Evolutionary conservation across 2,888 invertebrate species (phyloP), one percentile per base, ranked within the genome.

Genomic region (Yponomeuta cagnagella): DNA sequence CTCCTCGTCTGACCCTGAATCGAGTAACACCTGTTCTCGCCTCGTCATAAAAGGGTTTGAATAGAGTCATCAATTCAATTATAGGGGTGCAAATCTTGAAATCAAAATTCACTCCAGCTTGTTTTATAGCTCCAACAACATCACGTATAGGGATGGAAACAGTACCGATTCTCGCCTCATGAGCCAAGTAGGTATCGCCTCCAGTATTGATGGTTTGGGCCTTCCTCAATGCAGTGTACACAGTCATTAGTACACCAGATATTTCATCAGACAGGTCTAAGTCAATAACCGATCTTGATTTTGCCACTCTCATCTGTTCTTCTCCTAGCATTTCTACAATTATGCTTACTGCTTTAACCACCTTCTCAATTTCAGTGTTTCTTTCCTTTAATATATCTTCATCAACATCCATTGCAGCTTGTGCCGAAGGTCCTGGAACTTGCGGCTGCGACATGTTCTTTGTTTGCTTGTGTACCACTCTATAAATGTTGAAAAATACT

Each of bases 221-320:
- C 70, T 75, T 75, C 30, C 73, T 0, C 3, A 73, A 64, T 31
- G 73, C 73, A 0, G 73, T 75, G 43, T 71, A 73, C 1, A 74
- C 71, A 0, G 72, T 73, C 73, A 75, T 73, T 0, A 73, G 63
- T 12, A 71, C 70, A 31, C 73, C 75, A 23, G 74, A 70, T 48
- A 74, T 31, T 52, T 72, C 71, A 70, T 73, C 71, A 15, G 72
- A 71, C 10, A 65, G 0, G n/a, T 73, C 72, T 30, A 70, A 4
- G 64, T 74, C 31, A 52, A 72, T 10, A 2, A 66, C 67, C 30
- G 23, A 2, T 31, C 1, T 33, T 2, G 1, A 12, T 9, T 71
- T 1, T 1, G 71, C 70, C 5, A 6, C 10, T 4, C 5, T 23
- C 0, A 65, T 6, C 64, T 70, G 64, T 1, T 37, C 33, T 37